These are phyloP conservation scores for Serripes groenlandicus DNA, from an alignment of 2,888 invertebrate genomes.

Conservation along the genomic window DNA sequence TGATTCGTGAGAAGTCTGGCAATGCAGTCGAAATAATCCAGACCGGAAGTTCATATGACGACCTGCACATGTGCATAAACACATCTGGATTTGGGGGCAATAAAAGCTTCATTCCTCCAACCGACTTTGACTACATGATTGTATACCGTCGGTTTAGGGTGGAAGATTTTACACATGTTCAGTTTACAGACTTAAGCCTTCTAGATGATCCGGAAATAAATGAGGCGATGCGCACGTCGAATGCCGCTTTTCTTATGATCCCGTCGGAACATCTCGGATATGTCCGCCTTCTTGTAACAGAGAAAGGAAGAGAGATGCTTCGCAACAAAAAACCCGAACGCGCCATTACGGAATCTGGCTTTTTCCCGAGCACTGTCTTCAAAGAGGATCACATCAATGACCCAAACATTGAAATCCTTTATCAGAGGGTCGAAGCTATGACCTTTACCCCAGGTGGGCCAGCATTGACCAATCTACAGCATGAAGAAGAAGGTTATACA, in stretches of 20 bases:
- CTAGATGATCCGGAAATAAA: not conserved
- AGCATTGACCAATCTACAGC: conserved; percentile 40
- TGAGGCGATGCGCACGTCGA: not conserved
- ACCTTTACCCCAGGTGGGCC: conserved; percentile 47
- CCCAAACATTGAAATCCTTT: conserved; percentile 22
- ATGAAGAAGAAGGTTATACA: conserved; percentile 45
- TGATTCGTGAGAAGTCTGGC: not conserved
- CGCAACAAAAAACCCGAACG: not conserved
- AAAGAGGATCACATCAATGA: conserved; percentile 9
- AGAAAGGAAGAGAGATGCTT: conserved; percentile 27
- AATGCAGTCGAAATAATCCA: conserved; percentile 23
- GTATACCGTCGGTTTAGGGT: conserved; percentile 7
- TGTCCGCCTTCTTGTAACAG: conserved; percentile 51
- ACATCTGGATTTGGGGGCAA: not conserved
- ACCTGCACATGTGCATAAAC: conserved; percentile 31
- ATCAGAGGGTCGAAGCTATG: conserved; percentile 8
- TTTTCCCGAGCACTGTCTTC: conserved; percentile 45
- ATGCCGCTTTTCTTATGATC: conserved; percentile 38
- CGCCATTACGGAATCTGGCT: conserved; percentile 32
- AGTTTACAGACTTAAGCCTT: not conserved
- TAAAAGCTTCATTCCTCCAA: conserved; percentile 17
- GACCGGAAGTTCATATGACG: conserved; percentile 47
- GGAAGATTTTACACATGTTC: conserved; percentile 17
- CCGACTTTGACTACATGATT: conserved; percentile 44
- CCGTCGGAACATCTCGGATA: conserved; percentile 38